Conservation (phyloP, 1,140 invertebrate species). For the Heliconius hewitsoni region DNA sequence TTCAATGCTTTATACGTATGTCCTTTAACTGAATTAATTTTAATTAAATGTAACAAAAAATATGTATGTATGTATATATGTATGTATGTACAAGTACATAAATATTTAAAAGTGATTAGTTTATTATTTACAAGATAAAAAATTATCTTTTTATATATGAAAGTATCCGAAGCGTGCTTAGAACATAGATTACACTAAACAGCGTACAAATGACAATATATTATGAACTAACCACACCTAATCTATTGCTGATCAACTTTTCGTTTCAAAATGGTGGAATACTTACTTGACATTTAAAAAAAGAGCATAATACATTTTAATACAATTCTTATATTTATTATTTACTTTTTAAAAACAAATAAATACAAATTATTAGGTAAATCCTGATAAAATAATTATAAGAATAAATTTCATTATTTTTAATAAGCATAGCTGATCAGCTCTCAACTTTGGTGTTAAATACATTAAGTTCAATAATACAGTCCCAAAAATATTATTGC, state of each 20-base stretch:
- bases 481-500: constrained; percentile 39
- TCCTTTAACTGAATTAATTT: background rate
- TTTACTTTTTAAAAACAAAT: no score
- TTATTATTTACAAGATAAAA: background rate
- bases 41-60: background rate
- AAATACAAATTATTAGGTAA: background rate
- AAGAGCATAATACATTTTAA: background rate
- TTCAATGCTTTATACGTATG: background rate
- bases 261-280: background rate
- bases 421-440: constrained; percentile 20
- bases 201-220: constrained; percentile 12
- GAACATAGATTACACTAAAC: constrained; percentile 21
- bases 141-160: background rate
- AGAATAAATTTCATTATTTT: background rate
- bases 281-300: background rate
- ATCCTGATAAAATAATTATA: no score
- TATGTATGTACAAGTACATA: background rate
- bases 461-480: constrained; percentile 25
- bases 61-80: background rate
- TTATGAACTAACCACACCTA: constrained; percentile 26
- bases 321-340: no score
- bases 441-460: constrained; percentile 23
- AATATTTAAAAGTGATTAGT: background rate
- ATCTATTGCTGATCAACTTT: background rate
- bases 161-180: constrained; percentile 1